Conservation (phyloP, 2,113 vertebrate species). For the Cryptotis parvus region DNA sequence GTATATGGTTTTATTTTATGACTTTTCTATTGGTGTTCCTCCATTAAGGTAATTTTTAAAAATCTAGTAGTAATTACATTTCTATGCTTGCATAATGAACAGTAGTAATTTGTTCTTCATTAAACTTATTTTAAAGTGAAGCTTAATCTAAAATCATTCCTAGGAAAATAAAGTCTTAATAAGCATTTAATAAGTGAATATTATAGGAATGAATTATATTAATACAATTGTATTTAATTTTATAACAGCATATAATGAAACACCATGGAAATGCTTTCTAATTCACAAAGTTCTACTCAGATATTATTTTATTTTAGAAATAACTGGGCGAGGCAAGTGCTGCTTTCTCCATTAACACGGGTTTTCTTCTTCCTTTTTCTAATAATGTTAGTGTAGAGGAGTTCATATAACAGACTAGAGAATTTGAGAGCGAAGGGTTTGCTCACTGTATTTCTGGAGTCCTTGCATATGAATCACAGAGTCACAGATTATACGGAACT, state of each 20-base stretch:
- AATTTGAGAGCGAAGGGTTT: background rate
- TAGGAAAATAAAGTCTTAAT: background rate
- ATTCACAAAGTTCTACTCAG: background rate
- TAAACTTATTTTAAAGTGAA: background rate
- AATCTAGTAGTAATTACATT: background rate
- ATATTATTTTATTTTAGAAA: background rate
- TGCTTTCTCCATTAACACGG: background rate
- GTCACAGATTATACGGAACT: background rate
- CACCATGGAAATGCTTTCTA: background rate
- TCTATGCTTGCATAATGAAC: background rate
- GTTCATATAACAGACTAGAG: conserved; percentile 24
- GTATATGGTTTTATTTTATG: conserved; percentile 1
- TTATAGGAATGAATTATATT: too few species aligned
- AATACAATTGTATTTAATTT: too few species aligned
- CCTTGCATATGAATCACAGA: background rate
- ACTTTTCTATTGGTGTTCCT: background rate
- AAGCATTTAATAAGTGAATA: conserved; percentile 31
- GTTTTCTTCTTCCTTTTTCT: conserved; percentile 1
- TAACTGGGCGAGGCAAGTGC: background rate
- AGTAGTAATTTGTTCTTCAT: conserved; percentile 29
- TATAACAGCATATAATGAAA: background rate
- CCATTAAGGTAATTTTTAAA: background rate
- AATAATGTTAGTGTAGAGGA: background rate
- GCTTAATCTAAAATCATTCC: background rate
- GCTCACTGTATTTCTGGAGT: background rate